Percentiles rank a stretch among this genome's conserved stretches.
These are phyloP conservation scores for Vicugna pacos DNA, from an alignment of 2,113 vertebrate genomes.

Conservation along the genomic window DNA sequence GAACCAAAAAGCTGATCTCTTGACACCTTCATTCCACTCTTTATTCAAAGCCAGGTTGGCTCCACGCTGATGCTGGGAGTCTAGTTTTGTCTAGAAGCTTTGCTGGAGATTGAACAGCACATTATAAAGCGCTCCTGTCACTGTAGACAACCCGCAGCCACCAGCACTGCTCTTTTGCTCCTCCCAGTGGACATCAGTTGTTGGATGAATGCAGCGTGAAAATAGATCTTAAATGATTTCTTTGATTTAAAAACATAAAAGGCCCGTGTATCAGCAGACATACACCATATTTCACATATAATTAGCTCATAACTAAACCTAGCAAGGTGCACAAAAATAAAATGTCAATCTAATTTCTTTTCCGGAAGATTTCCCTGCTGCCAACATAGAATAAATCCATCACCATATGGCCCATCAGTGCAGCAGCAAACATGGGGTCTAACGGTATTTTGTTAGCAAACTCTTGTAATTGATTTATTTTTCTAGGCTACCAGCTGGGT, in stretches of 20 bases:
- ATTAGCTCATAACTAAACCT: conserved; percentile 80
- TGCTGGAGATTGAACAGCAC: background rate
- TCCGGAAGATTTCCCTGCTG: conserved; percentile 57
- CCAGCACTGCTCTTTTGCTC: background rate
- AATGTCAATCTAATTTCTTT: conserved; percentile 81
- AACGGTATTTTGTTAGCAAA: conserved; percentile 76
- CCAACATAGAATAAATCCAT: conserved; percentile 73
- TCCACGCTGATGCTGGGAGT: background rate
- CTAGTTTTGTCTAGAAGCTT: background rate
- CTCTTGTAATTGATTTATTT: conserved; percentile 78
- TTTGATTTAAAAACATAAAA: conserved; percentile 78
- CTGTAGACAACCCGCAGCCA: background rate
- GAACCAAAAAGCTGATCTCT: background rate
- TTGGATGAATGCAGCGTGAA: background rate
- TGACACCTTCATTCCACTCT: background rate
- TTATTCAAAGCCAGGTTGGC: background rate
- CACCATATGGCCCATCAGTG: conserved; percentile 69
- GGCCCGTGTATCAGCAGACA: conserved; percentile 65
- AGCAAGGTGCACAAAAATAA: conserved; percentile 77
- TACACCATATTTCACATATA: conserved; percentile 76
- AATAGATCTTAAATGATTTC: conserved; percentile 69
- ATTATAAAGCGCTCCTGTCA: background rate
- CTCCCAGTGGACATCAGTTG: background rate
- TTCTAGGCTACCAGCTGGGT: conserved; percentile 47
- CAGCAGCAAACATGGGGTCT: conserved; percentile 71